Percentiles rank a stretch among this genome's conserved stretches.
Conservation (phyloP, 2,888 invertebrate genomes). For the Mythimna loreyi region DNA sequence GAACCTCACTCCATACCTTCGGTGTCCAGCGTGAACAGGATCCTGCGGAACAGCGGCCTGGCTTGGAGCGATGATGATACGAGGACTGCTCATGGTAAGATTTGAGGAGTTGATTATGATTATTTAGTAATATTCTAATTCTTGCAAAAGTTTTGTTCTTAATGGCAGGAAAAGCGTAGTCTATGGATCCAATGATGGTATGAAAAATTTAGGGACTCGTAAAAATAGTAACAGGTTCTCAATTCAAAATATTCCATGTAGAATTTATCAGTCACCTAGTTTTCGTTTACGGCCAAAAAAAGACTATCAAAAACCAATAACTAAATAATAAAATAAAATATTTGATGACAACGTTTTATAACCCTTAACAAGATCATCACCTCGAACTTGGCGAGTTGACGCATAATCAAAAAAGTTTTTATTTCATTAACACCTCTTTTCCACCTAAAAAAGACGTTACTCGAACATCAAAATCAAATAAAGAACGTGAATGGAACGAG, state of each 20-base stretch:
- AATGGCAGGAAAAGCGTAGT: not conserved
- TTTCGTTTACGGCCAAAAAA: not conserved
- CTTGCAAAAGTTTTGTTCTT: not conserved
- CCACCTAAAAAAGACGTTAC: constrained; percentile 52
- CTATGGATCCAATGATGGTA: too few species aligned
- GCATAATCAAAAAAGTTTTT: constrained; percentile 28
- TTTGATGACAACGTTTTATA: constrained; percentile 30
- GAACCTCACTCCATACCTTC: constrained; percentile 98
- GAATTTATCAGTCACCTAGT: too few species aligned
- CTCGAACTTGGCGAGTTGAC: constrained; percentile 19
- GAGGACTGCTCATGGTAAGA: constrained; percentile 80
- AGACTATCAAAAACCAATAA: constrained; percentile 34
- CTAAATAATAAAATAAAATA: not conserved
- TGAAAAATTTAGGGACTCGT: too few species aligned
- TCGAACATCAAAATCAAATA: constrained; percentile 65
- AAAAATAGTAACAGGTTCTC: too few species aligned
- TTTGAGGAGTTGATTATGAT: not conserved
- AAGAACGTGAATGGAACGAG: constrained; percentile 63
- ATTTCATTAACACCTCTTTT: constrained; percentile 43
- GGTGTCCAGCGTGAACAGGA: constrained; percentile 98
- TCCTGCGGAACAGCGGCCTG: constrained; percentile 95
- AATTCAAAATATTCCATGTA: too few species aligned
- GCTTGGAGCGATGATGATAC: constrained; percentile 93
- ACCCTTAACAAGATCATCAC: constrained; percentile 30
- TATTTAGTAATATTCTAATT: not conserved